A percentile compares a stretch with the other conserved stretches of the same genome.
These are phyloP conservation scores for Colistium nudipinnis DNA, from an alignment of 2,113 vertebrate genomes.

Conservation along the genomic window DNA sequence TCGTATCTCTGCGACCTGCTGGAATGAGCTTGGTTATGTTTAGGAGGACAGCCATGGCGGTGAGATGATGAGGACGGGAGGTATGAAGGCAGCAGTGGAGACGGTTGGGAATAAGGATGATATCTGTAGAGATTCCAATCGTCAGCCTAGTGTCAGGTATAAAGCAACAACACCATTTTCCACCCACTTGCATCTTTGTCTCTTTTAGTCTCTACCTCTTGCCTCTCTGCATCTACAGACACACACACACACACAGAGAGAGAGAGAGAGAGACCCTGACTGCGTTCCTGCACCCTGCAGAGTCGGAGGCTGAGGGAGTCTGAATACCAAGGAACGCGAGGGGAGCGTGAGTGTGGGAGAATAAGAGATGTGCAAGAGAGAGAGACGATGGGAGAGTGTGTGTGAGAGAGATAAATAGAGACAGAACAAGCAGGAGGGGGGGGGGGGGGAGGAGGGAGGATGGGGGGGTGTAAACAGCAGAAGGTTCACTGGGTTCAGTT, in stretches of 20 bases:
- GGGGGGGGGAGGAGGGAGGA: slow-evolving; percentile 66
- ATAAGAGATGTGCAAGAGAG: slow-evolving; percentile 55
- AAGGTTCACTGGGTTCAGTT: slow-evolving; percentile 78
- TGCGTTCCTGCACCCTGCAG: slow-evolving; percentile 40
- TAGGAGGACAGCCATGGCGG: slow-evolving; percentile 7
- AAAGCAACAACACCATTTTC: slow-evolving; percentile 18
- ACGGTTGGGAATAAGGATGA: slow-evolving; percentile 19
- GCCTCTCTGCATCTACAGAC: slow-evolving; percentile 12
- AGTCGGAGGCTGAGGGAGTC: slow-evolving; percentile 55
- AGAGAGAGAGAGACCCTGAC: slow-evolving; percentile 44
- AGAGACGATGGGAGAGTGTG: slow-evolving; percentile 48
- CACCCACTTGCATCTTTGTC: slow-evolving; percentile 8
- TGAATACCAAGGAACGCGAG: slow-evolving; percentile 59
- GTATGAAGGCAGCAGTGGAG: slow-evolving; percentile 15
- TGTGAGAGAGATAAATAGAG: slow-evolving; percentile 72
- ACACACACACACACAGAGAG: slow-evolving; percentile 19
- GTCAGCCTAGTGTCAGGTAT: slow-evolving; percentile 2
- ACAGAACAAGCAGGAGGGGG: slow-evolving; percentile 63
- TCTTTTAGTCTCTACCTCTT: no score
- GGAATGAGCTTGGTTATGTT: slow-evolving; percentile 50
- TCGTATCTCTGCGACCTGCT: slow-evolving; percentile 60
- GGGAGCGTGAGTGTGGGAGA: slow-evolving; percentile 63
- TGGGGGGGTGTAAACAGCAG: slow-evolving; percentile 76
- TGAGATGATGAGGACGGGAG: slow-evolving; percentile 29
- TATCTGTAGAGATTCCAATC: slow-evolving; percentile 11